Percentiles rank a stretch among this genome's conserved stretches.
Evolutionary conservation across 2,888 invertebrate genomes (phyloP).

Genomic region (Rhodophaea formosa): DNA sequence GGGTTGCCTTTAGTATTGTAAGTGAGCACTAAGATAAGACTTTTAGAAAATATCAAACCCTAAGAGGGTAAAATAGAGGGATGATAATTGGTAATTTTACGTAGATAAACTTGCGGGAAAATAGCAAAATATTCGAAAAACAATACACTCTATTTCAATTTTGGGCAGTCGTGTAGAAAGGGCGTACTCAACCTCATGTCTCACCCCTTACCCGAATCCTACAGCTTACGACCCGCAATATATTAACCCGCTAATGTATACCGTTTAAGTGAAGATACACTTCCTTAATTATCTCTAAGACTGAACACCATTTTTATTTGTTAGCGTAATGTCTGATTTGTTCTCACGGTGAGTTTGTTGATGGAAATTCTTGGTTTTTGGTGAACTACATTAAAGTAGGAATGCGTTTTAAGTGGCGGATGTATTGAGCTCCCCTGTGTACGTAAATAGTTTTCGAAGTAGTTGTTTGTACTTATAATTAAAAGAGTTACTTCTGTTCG

Average conservation of each 20-base stretch:
- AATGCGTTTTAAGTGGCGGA: conserved; percentile 3
- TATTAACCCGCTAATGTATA: conserved; percentile 59
- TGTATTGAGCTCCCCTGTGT: neutral
- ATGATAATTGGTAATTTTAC: too few species aligned
- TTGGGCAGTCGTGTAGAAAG: too few species aligned
- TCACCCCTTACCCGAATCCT: conserved; percentile 27
- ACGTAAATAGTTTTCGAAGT: neutral
- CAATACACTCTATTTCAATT: too few species aligned
- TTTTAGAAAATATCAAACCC: too few species aligned
- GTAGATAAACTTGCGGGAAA: too few species aligned
- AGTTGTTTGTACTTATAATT: too few species aligned
- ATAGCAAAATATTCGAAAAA: too few species aligned
- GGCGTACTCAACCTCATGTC: conserved; percentile 35
- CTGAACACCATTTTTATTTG: conserved; percentile 44
- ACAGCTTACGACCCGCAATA: conserved; percentile 50
- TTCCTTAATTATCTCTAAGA: conserved; percentile 51
- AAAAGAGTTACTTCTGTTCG: too few species aligned
- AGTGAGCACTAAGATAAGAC: too few species aligned
- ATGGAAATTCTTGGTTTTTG: conserved; percentile 19
- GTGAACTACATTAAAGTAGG: conserved; percentile 19
- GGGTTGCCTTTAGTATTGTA: too few species aligned
- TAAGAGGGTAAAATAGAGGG: too few species aligned
- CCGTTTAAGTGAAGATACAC: conserved; percentile 52
- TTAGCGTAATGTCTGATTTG: conserved; percentile 28
- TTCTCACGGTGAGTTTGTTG: conserved; percentile 30